Evolutionary conservation across 1,140 invertebrate genomes (phyloP), one percentile per base, ranked within the genome.

Genomic region (Cotesia glomerata): DNA sequence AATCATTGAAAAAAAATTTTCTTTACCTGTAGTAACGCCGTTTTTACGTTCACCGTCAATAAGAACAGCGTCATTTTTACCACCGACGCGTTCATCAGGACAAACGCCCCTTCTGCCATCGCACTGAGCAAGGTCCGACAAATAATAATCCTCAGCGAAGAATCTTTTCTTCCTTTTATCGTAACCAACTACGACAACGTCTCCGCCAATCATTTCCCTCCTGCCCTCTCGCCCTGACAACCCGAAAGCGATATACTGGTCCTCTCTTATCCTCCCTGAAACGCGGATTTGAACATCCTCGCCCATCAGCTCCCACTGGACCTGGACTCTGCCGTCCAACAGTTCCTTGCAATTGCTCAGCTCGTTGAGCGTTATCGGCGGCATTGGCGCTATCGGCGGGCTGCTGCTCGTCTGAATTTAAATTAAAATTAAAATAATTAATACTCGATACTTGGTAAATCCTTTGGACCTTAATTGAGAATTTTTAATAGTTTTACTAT

Each of bases 171-270:
- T 90, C 36, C 88, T 90, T 18, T 88, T 90, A 79, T 95, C 91
- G 86, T 93, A 95, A 72, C 92, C 96, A 3, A 93, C 92, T 0
- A 97, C 93, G 0, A 94, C 93, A 0, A 97, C 92, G 81, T 97
- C 95, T 0, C 92, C 92, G 5, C 94, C 94, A 18, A 95, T 82
- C 92, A 94, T 93, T 81, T 91, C 88, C 0, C 92, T 79, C 11
- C 89, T 88, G 4, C 91, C 92, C 72, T 93, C 90, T 36, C 89
- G 89, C 0, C 94, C 95, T 3, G 94, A 95, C 1, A 96, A 85
- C 0, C 95, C 95, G 73, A 97, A 95, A 0, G 95, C 92, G 83
- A 97, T 93, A 79, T 96, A 97, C 81, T 97, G 93, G 79, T 95
- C 92, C 72, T 95, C 92, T 9, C 89, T 87, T 36, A 97, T 94